Percentiles rank a stretch among this genome's conserved stretches.
Conservation (phyloP, 2,888 invertebrate species). For the Seladonia tumulorum region DNA sequence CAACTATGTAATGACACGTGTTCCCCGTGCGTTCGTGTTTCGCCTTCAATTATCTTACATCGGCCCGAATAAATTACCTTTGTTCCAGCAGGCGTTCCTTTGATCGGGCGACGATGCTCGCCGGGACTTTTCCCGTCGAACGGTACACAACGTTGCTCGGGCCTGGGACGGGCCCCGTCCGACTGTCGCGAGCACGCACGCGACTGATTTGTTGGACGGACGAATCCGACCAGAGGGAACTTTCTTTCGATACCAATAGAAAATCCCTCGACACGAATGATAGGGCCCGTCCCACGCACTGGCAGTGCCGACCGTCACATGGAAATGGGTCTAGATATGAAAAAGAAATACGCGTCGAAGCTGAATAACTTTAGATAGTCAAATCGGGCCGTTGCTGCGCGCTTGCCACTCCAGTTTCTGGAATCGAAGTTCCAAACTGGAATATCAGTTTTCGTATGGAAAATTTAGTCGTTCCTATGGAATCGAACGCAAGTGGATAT, state of each 20-base stretch:
- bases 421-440: not conserved
- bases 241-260: not conserved
- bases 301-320: not conserved
- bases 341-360: not conserved
- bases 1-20: conserved; percentile 44
- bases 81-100: conserved; percentile 23
- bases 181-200: conserved; percentile 31
- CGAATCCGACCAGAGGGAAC: not conserved
- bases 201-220: conserved; percentile 28
- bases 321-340: not conserved
- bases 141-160: not conserved
- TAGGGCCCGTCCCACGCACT: not conserved
- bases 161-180: conserved; percentile 15
- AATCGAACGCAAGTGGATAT: too few species aligned
- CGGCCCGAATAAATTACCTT: conserved; percentile 40
- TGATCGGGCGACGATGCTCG: not conserved
- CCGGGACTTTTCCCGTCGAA: conserved; percentile 18
- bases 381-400: not conserved
- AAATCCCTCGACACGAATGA: not conserved
- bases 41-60: conserved; percentile 50
- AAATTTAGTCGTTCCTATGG: too few species aligned
- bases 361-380: not conserved
- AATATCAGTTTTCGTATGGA: not conserved
- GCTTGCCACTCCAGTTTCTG: too few species aligned
- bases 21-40: conserved; percentile 44